Conservation (phyloP, 2,113 vertebrate species). For the Phylloscopus trochilus region DNA sequence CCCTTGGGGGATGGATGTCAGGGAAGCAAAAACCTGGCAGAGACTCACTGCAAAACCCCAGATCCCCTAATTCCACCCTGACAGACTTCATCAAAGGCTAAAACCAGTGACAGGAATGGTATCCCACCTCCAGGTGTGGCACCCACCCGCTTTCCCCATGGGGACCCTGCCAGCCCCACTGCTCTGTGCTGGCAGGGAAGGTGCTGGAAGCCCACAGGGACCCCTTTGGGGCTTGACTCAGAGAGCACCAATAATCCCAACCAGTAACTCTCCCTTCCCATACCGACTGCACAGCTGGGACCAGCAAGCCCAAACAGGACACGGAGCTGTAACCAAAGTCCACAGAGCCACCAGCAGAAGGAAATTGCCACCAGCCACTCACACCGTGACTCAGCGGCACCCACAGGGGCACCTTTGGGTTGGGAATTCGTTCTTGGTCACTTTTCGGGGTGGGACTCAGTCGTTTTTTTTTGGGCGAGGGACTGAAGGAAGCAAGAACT, state of each 20-base stretch:
- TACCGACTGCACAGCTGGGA: background rate
- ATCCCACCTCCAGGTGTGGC: background rate
- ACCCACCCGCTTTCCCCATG: rapidly evolving
- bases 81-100: background rate
- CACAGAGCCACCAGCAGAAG: background rate
- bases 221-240: background rate
- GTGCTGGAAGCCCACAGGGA: background rate
- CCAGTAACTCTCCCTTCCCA: background rate
- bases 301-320: background rate
- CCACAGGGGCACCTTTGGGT: background rate
- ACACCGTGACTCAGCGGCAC: background rate
- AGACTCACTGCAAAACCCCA: background rate
- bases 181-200: background rate
- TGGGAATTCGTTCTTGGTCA: background rate
- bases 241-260: background rate
- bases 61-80: rapidly evolving
- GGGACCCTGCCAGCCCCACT: background rate
- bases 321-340: background rate
- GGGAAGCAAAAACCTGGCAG: background rate
- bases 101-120: background rate
- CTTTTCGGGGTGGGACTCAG: background rate
- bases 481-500: background rate
- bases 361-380: background rate
- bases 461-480: background rate
- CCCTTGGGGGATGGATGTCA: rapidly evolving